These are phyloP conservation scores for Perccottus glenii DNA, from an alignment of 2,113 vertebrate species.

Conservation along the genomic window DNA sequence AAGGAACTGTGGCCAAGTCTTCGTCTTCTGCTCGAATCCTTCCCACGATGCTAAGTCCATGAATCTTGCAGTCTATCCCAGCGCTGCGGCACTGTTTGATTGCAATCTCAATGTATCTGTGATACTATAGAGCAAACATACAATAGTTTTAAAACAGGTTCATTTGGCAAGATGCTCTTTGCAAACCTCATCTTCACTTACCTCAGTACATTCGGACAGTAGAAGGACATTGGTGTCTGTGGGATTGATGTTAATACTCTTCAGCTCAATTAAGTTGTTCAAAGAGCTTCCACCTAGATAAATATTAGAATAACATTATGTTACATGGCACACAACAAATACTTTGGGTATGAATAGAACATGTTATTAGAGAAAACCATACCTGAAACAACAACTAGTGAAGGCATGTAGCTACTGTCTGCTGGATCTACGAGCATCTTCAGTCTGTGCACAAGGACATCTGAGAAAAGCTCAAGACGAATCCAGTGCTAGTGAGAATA, in stretches of 20 bases:
- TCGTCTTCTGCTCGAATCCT: constrained; percentile 94
- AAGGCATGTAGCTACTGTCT: constrained; percentile 99
- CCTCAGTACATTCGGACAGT: constrained; percentile 93
- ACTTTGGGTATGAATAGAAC: not conserved
- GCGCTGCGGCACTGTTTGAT: constrained; percentile 98
- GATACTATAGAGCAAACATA: constrained; percentile 80
- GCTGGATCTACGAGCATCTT: constrained; percentile 97
- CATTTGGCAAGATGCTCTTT: not conserved
- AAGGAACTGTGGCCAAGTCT: constrained; percentile 93
- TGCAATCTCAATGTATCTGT: constrained; percentile 94
- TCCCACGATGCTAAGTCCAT: constrained; percentile 89
- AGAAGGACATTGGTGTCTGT: constrained; percentile 92
- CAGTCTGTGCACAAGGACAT: constrained; percentile 92
- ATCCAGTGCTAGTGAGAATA: constrained; percentile 89
- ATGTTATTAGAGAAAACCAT: not conserved
- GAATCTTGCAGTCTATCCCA: constrained; percentile 98
- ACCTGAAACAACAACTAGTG: constrained; percentile 97
- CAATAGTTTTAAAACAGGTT: not conserved
- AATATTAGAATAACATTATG: not conserved
- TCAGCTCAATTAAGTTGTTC: constrained; percentile 95
- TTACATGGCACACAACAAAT: not conserved
- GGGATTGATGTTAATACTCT: constrained; percentile 96
- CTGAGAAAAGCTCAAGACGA: constrained; percentile 94
- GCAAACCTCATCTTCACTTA: constrained; percentile 51
- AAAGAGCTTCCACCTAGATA: constrained; percentile 91